Conservation (phyloP, 2,113 vertebrate genomes). For the Sapajus apella region DNA sequence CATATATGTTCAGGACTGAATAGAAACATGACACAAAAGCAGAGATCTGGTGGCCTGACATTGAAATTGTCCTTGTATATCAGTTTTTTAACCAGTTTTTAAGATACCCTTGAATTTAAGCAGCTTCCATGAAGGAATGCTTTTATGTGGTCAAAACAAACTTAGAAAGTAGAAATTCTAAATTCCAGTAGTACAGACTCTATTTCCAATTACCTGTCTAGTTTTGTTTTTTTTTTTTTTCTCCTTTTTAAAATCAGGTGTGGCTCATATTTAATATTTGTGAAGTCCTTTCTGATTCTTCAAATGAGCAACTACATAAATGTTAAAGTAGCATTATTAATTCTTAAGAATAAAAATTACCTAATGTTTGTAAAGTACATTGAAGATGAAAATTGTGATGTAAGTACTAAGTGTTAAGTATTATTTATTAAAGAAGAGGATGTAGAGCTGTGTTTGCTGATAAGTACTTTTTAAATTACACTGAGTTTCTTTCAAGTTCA, state of each 20-base stretch:
- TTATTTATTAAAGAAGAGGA: constrained; percentile 39
- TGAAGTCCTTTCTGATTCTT: not conserved
- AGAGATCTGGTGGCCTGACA: not conserved
- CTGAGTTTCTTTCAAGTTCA: not conserved
- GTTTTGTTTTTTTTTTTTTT: not conserved
- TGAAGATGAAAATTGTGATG: not conserved
- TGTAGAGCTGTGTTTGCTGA: constrained; percentile 3
- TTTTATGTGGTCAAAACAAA: not conserved
- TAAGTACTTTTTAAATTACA: constrained; percentile 11
- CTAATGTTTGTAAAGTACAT: constrained; percentile 19
- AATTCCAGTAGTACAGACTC: not conserved
- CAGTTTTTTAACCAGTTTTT: not conserved
- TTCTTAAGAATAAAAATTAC: not conserved
- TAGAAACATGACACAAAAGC: not conserved
- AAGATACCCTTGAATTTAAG: not conserved
- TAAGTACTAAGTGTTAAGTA: not conserved
- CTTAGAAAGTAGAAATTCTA: not conserved
- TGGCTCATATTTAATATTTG: not conserved
- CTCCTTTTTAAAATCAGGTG: not conserved
- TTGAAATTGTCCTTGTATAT: not conserved
- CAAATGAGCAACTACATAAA: not conserved
- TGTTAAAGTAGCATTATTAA: not conserved
- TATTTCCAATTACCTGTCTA: not conserved
- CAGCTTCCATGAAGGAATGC: not conserved
- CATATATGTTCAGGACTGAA: not conserved